phyloP scores from a whole-genome alignment of 1,140 invertebrate species.

The Holcopasites calliopsidis region DNA sequence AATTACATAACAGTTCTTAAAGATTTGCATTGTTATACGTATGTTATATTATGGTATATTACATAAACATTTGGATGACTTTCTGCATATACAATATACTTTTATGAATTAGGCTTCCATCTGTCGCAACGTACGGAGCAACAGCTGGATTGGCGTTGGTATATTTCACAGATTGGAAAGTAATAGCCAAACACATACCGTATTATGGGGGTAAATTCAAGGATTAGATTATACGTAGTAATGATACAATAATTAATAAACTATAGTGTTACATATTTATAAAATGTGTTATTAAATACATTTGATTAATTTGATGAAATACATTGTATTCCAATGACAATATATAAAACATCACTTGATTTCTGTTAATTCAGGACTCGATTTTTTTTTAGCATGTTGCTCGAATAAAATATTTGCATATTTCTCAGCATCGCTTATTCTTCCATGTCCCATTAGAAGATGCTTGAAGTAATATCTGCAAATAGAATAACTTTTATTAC shows the following conservation, averaged over 20 bases:
- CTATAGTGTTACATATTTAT: slow-evolving; percentile 28
- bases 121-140: slow-evolving; percentile 82
- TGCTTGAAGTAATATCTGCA: not conserved
- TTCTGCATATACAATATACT: not conserved
- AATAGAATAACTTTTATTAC: not conserved
- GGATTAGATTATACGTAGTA: slow-evolving; percentile 72
- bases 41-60: not conserved
- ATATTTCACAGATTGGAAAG: slow-evolving; percentile 90
- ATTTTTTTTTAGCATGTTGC: not conserved
- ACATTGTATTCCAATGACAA: not conserved
- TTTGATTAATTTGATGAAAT: too few species aligned
- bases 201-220: slow-evolving; percentile 87
- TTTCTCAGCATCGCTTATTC: not conserved
- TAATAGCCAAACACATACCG: slow-evolving; percentile 85
- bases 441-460: fast-evolving
- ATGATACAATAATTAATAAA: slow-evolving; percentile 15
- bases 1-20: not conserved
- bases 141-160: slow-evolving; percentile 80
- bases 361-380: not conserved
- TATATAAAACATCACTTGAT: not conserved
- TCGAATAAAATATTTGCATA: slow-evolving; percentile 38
- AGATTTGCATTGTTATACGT: not conserved
- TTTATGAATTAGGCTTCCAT: slow-evolving; percentile 80
- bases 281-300: slow-evolving; percentile 12
- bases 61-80: not conserved